phyloP scores from a whole-genome alignment of 2,113 vertebrate genomes.

The Apteryx mantelli region DNA sequence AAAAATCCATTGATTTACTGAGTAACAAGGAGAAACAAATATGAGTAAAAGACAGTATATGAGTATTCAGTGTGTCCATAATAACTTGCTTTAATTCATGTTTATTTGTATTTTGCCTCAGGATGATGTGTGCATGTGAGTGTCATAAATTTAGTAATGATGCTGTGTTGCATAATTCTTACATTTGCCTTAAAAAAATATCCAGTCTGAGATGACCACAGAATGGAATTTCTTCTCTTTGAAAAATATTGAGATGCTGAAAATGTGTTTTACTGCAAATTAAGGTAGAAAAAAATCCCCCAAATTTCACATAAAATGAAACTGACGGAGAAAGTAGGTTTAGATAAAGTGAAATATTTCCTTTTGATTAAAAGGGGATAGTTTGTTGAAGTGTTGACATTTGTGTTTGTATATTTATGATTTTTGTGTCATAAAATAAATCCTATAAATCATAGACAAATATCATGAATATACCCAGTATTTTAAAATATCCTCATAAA shows the following conservation, averaged over 20 bases:
- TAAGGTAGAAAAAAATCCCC: neutral
- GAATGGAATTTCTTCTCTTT: neutral
- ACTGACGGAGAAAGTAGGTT: neutral
- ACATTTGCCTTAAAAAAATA: neutral
- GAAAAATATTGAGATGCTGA: neutral
- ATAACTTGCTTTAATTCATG: neutral
- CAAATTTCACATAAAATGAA: neutral
- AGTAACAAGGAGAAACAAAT: neutral
- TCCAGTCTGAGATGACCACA: neutral
- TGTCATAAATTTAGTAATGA: neutral
- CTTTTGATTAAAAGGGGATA: neutral
- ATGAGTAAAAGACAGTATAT: neutral
- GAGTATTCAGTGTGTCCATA: neutral
- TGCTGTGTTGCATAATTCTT: neutral
- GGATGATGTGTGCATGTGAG: neutral
- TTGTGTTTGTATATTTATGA: neutral
- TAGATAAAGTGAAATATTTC: neutral
- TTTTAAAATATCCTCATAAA: neutral
- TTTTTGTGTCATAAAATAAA: neutral
- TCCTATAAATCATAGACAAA: neutral
- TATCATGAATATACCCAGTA: neutral
- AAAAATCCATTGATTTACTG: neutral
- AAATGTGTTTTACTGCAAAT: neutral
- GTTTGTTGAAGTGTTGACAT: neutral
- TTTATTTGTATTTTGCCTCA: neutral